Evolutionary conservation across 1,140 invertebrate genomes (phyloP).

Genomic region (Cotesia typhae): DNA sequence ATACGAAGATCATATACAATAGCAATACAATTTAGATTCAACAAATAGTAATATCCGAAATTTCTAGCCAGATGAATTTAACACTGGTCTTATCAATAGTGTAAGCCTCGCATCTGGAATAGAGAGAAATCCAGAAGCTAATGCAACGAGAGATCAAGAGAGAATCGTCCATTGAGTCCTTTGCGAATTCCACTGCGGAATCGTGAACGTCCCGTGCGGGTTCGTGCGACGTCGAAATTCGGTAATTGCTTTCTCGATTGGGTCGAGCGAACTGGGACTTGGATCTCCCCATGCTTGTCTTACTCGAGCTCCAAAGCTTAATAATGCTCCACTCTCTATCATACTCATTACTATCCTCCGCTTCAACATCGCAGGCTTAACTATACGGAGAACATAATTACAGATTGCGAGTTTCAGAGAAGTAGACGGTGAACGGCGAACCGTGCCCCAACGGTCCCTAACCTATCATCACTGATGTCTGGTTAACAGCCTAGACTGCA

Average conservation of each 20-base stretch:
- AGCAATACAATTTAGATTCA: conserved; percentile 10
- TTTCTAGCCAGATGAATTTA: neutral
- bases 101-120: conserved; percentile 4
- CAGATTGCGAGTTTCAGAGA: conserved; percentile 47
- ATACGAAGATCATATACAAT: neutral
- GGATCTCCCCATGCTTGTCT: conserved; percentile 44
- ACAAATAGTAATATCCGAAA: conserved; percentile 8
- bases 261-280: conserved; percentile 44
- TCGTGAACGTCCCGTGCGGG: conserved; percentile 5
- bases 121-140: conserved; percentile 20
- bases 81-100: neutral
- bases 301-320: conserved; percentile 19
- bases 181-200: conserved; percentile 43
- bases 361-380: conserved; percentile 3
- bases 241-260: conserved; percentile 57
- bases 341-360: conserved; percentile 17
- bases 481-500: conserved; percentile 37
- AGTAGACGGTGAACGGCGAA: conserved; percentile 51
- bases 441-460: conserved; percentile 42
- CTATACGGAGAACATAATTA: conserved; percentile 49
- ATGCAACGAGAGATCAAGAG: neutral
- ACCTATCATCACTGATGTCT: conserved; percentile 54
- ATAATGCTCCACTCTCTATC: conserved; percentile 25
- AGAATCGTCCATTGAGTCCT: conserved; percentile 41
- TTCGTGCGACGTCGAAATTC: conserved; percentile 48